phyloP scores from a whole-genome alignment of 2,888 invertebrate species.

The Diplazon laetatorius region DNA sequence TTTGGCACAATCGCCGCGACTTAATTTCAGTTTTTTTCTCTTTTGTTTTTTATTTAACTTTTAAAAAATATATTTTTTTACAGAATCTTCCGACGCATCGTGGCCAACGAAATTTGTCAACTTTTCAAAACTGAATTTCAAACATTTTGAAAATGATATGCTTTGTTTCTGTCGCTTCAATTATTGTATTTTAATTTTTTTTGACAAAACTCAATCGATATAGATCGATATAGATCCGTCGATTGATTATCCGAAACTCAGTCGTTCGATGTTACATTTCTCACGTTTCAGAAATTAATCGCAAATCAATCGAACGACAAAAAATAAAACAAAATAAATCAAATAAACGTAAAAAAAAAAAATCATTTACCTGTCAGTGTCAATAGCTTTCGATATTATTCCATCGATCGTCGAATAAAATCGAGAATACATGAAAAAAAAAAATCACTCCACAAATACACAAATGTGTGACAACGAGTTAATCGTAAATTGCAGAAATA shows the following conservation, averaged over 20 bases:
- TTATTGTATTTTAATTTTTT: no score
- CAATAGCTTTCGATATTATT: constrained; percentile 26
- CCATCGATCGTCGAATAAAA: constrained; percentile 8
- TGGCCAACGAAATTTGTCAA: constrained; percentile 74
- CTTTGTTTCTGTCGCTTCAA: no score
- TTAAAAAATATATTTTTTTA: no score
- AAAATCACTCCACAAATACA: constrained; percentile 25
- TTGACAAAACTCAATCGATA: no score
- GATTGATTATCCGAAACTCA: no score
- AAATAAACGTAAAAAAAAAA: not conserved
- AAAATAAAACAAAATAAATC: not conserved
- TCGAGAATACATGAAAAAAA: not conserved
- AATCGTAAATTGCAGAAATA: not conserved
- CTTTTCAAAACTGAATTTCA: constrained; percentile 62
- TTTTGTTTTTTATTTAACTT: no score
- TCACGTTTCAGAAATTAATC: no score
- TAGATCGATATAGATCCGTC: no score
- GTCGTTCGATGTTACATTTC: no score
- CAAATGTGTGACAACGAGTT: not conserved
- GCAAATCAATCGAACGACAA: no score
- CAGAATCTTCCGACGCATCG: no score
- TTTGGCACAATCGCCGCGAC: constrained; percentile 74
- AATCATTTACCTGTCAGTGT: constrained; percentile 31
- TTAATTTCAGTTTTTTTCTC: constrained; percentile 70
- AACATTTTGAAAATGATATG: no score